Percentiles rank a stretch among this genome's conserved stretches.
phyloP scores from a whole-genome alignment of 2,888 invertebrate genomes.

The Agrochola litura region DNA sequence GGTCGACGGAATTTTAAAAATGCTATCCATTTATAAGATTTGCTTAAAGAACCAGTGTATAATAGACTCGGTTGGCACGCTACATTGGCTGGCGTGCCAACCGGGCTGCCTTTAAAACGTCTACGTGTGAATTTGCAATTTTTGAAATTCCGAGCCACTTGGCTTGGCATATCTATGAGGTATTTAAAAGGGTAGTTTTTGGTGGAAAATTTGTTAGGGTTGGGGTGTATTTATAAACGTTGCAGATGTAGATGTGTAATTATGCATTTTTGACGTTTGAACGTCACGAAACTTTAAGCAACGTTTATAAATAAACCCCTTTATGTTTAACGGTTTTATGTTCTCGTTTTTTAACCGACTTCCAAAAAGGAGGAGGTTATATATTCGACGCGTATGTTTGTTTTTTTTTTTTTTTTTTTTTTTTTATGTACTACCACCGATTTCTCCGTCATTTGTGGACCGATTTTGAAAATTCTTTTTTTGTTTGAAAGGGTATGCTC shows the following conservation, averaged over 20 bases:
- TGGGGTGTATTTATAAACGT: no score
- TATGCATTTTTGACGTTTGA: no score
- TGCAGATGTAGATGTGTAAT: no score
- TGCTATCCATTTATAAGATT: slow-evolving; percentile 55
- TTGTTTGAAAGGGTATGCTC: no score
- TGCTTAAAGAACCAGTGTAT: slow-evolving; percentile 48
- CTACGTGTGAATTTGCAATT: slow-evolving; percentile 59
- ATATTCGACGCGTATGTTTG: no score
- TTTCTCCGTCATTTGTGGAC: no score
- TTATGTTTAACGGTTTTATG: background rate
- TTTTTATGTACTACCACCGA: no score
- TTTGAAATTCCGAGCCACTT: slow-evolving; percentile 42
- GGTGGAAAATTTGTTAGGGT: background rate
- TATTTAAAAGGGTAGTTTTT: slow-evolving; percentile 12
- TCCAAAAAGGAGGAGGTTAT: no score
- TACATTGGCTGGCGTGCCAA: slow-evolving; percentile 55
- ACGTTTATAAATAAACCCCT: no score
- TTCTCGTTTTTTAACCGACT: background rate
- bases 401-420: no score
- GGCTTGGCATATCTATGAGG: slow-evolving; percentile 30
- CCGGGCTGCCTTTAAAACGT: slow-evolving; percentile 31
- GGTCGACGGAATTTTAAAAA: slow-evolving; percentile 55
- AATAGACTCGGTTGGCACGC: slow-evolving; percentile 60
- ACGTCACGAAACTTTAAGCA: no score
- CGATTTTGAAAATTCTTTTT: no score